These are phyloP conservation scores for Ceyx margarethae DNA, from an alignment of 2,113 vertebrate species.

Conservation along the genomic window DNA sequence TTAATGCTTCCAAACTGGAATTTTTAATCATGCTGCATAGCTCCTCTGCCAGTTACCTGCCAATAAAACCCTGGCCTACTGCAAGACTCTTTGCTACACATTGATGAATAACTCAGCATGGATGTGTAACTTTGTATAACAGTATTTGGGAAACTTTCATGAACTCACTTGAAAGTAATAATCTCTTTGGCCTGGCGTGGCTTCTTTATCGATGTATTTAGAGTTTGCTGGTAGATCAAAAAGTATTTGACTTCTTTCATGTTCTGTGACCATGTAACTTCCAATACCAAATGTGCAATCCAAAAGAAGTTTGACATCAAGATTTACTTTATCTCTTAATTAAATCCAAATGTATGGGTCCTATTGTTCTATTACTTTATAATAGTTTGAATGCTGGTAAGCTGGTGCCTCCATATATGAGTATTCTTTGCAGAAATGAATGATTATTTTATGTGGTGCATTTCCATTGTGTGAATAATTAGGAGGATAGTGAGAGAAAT, in stretches of 20 bases:
- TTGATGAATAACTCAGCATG: constrained; percentile 75
- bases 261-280: constrained; percentile 88
- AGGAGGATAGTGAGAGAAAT: constrained; percentile 35
- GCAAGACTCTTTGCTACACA: constrained; percentile 65
- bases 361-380: constrained; percentile 73
- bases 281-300: constrained; percentile 84
- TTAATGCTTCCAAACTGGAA: constrained; percentile 74
- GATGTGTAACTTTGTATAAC: constrained; percentile 74
- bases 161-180: constrained; percentile 65
- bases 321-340: constrained; percentile 78
- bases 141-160: constrained; percentile 63
- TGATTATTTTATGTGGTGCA: constrained; percentile 47
- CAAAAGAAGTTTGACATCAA: constrained; percentile 69
- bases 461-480: constrained; percentile 46
- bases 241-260: constrained; percentile 81
- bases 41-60: constrained; percentile 67
- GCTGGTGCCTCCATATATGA: constrained; percentile 77
- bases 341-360: constrained; percentile 66
- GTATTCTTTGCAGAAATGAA: constrained; percentile 58
- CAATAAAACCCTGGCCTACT: constrained; percentile 60
- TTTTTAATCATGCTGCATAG: constrained; percentile 72
- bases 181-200: constrained; percentile 63
- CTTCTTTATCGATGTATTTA: constrained; percentile 80
- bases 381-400: constrained; percentile 73
- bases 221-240: constrained; percentile 80